Evolutionary conservation across 2,113 vertebrate species (phyloP).

Genomic region (Trematomus loennbergii): DNA sequence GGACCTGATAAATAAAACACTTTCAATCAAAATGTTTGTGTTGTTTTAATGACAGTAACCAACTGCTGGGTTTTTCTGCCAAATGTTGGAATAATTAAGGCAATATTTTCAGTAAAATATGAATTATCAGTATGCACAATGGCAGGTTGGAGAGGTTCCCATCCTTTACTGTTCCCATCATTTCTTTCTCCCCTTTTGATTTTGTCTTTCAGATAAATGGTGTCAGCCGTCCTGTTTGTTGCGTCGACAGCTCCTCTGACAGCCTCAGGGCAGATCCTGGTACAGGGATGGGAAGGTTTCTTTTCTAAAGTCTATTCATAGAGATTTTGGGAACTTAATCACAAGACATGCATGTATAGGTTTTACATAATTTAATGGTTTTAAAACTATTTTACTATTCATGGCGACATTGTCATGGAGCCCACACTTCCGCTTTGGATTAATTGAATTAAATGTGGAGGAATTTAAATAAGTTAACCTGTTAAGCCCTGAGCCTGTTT

Average conservation of each 20-base stretch:
- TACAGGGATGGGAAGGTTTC: not conserved
- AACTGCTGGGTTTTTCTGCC: constrained; percentile 13
- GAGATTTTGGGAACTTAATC: not conserved
- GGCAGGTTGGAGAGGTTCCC: constrained; percentile 1
- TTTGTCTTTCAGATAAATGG: constrained; percentile 44
- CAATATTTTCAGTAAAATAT: constrained; percentile 16
- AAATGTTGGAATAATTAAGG: constrained; percentile 23
- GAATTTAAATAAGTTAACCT: constrained; percentile 18
- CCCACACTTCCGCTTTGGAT: constrained; percentile 29
- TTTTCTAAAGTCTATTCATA: not conserved
- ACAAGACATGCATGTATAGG: not conserved
- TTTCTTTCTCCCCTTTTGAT: constrained; percentile 17
- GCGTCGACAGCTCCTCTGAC: constrained; percentile 68
- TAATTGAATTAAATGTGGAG: constrained; percentile 5
- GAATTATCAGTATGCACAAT: constrained; percentile 6
- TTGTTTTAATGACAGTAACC: constrained; percentile 26
- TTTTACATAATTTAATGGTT: constrained; percentile 23
- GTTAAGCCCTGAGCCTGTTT: too few relatives aligned
- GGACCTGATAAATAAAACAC: too few relatives aligned
- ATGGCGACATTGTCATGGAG: not conserved
- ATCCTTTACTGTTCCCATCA: constrained; percentile 11
- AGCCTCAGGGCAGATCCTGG: constrained; percentile 55
- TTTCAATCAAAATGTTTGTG: too few relatives aligned
- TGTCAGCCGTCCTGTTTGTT: constrained; percentile 52
- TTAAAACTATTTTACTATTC: constrained; percentile 8